Base-by-base conservation (phyloP, 2,797 vertebrate genomes). In the Oophaga sylvatica region DNA sequence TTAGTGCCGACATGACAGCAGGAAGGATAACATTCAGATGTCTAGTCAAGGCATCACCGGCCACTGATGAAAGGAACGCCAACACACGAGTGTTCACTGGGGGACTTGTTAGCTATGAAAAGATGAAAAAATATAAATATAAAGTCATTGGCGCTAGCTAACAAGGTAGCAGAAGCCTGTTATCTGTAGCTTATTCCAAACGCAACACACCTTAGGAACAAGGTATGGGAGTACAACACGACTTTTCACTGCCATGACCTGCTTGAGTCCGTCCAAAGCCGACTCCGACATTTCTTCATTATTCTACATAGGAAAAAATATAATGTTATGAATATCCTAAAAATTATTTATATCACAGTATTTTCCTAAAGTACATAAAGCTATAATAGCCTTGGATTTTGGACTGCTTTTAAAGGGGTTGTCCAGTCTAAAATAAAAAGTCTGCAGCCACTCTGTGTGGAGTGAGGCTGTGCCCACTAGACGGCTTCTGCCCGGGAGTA, bases 241-340 rank as follows among this genome's bases (percentile, higher is more conserved):
- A 92, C 98, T 99, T 94, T 99, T 99, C 87, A 99, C 97, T 5
- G 98, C 97, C 98, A 99, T 99, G 87, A 99, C 98, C 90, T 99
- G 98, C 92, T 98, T 99, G 86, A 99, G 95, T 65, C 98, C 98
- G 4, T 99, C 98, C 94, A 99, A 92, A 80, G 98, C 98, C 91
- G 98, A 99, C 84, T 97, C 97, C 0, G 97, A 95, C 0, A 96
- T 96, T 22, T 96, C 94, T 87, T 96, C 94, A 3, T 97, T 95
- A 76, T 99, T 96, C 98, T 99, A 91, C 26, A 77, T 56, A 26
- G 22, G 22, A 77, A 22, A 77, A 75, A 77, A 77, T 56, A 7
- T 16, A 15, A 6, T 77, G 5, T 15, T 15, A 22, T 81, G 71
- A 85, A 29, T 86, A 77, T 82, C 8, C 90, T 65, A 4, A 78